Evolutionary conservation across 2,113 vertebrate species (phyloP), one percentile per base, ranked within the genome.

Genomic region (Harpagus bidentatus): DNA sequence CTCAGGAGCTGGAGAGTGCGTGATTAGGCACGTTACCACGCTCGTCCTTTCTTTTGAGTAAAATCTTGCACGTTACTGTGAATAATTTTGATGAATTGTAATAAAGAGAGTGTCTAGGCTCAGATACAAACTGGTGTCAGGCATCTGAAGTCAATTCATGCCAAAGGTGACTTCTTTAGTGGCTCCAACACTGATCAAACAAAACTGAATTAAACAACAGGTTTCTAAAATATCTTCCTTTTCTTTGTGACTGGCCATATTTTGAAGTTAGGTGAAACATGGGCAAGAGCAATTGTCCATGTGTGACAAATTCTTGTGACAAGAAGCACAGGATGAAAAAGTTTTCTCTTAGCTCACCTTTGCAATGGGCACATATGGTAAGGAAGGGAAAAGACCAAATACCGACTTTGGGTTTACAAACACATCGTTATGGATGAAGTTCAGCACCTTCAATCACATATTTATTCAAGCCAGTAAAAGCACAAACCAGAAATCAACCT

Each of bases 1-100:
- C 95, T 96, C 82, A 93, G 83, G 82, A 97, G 88, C 72, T 96
- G 80, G 78, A 69, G 62, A 93, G 94, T 80, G 53, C 48, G 28
- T 17, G 80, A 81, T 90, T 77, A 96, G 79, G 67, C 56, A 76
- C 72, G 32, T 93, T 38, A 36, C 61, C 58, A 53, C 40, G 61
- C 32, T 53, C 31, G 62, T 36, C 28, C 23, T 65, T 59, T 48
- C n/a, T 95, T 90, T 72, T 72, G 69, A 73, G 70, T 78, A 91
- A 69, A 96, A 93, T 82, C 43, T 94, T 96, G 56, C 93, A 87
- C 48, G 10, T 69, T 78, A 59, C 71, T 79, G 26, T 76, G 45
- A 50, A 42, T 26, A 47, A 85, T 34, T 94, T 13, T 62, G 81
- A 69, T 59, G 45, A 93, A 74, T 55, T 71, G 5, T 1, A 16